A percentile compares a stretch with the other conserved stretches of the same genome.
Evolutionary conservation across 1,140 invertebrate species (phyloP).

Genomic region (Saxidomus purpurata): DNA sequence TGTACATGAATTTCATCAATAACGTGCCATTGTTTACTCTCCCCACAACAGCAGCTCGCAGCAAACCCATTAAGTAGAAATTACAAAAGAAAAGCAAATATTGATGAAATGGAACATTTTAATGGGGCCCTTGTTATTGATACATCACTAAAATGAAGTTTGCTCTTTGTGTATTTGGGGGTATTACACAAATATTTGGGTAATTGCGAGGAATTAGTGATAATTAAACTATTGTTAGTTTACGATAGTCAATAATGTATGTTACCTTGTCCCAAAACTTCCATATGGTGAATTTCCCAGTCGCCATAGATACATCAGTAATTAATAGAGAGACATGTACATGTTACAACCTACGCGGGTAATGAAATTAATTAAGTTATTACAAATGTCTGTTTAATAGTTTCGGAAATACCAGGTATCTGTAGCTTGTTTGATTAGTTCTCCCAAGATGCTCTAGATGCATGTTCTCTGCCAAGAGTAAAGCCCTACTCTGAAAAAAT

Average conservation of each 20-base stretch:
- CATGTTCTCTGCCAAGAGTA: background rate
- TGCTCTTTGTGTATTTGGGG: background rate
- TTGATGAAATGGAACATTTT: background rate
- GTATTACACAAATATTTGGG: conserved; percentile 2
- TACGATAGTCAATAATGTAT: background rate
- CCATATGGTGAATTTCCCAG: conserved; percentile 12
- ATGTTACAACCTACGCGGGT: background rate
- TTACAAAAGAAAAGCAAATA: conserved; percentile 4
- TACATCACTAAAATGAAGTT: conserved; percentile 9
- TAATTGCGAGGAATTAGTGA: background rate
- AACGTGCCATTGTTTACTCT: conserved; percentile 21
- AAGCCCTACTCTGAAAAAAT: background rate
- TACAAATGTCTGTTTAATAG: conserved; percentile 12
- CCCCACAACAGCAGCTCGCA: background rate
- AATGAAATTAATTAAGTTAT: conserved; percentile 13
- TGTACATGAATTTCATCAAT: conserved; percentile 25
- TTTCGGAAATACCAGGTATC: background rate
- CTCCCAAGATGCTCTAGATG: background rate
- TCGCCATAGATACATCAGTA: conserved; percentile 3
- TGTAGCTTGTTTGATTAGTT: background rate
- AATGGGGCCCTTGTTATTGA: background rate
- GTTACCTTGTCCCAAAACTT: background rate
- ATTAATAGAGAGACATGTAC: conserved; percentile 2
- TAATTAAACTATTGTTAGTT: background rate
- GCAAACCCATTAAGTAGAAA: background rate